These are phyloP conservation scores for Berghia stephanieae DNA, from an alignment of 1,140 invertebrate species.

Conservation along the genomic window DNA sequence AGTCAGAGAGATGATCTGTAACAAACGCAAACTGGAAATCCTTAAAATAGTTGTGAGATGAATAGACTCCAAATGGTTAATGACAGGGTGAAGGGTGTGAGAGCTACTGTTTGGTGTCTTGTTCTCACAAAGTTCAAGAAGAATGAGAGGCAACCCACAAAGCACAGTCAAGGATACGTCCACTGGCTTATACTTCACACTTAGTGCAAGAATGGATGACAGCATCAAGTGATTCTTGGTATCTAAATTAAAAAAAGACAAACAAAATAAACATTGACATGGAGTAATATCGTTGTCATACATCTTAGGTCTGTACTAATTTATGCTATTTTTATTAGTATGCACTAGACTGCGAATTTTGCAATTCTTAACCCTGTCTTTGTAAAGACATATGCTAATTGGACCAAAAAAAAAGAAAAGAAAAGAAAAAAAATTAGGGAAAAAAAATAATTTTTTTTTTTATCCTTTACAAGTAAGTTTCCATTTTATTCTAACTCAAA, in stretches of 20 bases:
- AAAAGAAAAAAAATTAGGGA: too few relatives aligned
- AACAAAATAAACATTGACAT: not conserved
- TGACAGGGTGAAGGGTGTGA: conserved; percentile 49
- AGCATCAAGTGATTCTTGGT: conserved; percentile 66
- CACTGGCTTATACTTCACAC: conserved; percentile 70
- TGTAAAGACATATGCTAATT: conserved; percentile 8
- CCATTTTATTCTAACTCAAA: too few relatives aligned
- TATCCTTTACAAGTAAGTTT: too few relatives aligned
- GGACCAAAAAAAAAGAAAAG: too few relatives aligned
- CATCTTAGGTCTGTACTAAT: too few relatives aligned
- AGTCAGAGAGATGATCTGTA: conserved; percentile 72
- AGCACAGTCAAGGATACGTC: conserved; percentile 73
- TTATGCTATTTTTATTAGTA: too few relatives aligned
- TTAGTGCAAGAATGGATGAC: conserved; percentile 72
- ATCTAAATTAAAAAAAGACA: conserved; percentile 42
- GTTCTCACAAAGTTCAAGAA: conserved; percentile 65
- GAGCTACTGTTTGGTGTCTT: conserved; percentile 40
- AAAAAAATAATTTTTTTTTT: too few relatives aligned
- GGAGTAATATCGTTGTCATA: too few relatives aligned
- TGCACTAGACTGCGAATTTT: too few relatives aligned
- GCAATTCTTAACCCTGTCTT: too few relatives aligned
- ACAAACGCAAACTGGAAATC: conserved; percentile 67
- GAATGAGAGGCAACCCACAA: conserved; percentile 69
- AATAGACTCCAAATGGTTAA: conserved; percentile 46
- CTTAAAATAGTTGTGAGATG: conserved; percentile 55